Percentiles rank a stretch among this genome's conserved stretches.
These are phyloP conservation scores for Lobophora halterata DNA, from an alignment of 2,888 invertebrate species.

Conservation along the genomic window DNA sequence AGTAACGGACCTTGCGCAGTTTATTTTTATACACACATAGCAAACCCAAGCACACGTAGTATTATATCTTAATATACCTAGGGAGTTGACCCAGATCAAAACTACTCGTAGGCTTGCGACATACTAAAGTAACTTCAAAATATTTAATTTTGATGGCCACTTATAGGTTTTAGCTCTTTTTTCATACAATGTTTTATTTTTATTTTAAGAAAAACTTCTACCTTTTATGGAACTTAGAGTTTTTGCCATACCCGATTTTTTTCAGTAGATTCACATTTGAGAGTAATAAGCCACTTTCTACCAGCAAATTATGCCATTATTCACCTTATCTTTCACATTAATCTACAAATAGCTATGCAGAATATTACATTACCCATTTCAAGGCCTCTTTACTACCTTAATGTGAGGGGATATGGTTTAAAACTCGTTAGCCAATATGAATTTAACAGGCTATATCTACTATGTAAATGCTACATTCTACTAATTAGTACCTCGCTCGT, in stretches of 20 bases:
- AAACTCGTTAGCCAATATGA: conserved; percentile 11
- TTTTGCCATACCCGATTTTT: too few species aligned
- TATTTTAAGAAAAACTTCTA: too few species aligned
- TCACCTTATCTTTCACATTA: conserved; percentile 20
- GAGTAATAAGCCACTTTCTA: too few species aligned
- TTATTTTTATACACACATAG: conserved; percentile 11
- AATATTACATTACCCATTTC: conserved; percentile 10
- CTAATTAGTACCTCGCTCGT: conserved; percentile 18
- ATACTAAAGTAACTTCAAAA: conserved; percentile 3
- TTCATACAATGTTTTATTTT: too few species aligned
- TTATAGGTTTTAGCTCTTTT: neutral
- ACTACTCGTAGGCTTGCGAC: conserved; percentile 7
- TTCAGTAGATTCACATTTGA: too few species aligned
- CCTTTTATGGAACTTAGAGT: too few species aligned
- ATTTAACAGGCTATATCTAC: too few species aligned
- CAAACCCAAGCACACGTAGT: too few species aligned
- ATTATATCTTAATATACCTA: neutral
- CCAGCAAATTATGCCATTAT: conserved; percentile 13
- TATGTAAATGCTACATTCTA: too few species aligned
- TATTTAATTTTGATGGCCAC: conserved; percentile 1
- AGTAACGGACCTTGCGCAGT: conserved; percentile 13
- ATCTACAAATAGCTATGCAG: conserved; percentile 15
- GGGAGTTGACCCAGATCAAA: conserved; percentile 13
- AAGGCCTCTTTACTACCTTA: conserved; percentile 5
- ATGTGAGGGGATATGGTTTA: conserved; percentile 9